Evolutionary conservation across 2,888 invertebrate species (phyloP), one percentile per base, ranked within the genome.

Genomic region (Thymelicus sylvestris): DNA sequence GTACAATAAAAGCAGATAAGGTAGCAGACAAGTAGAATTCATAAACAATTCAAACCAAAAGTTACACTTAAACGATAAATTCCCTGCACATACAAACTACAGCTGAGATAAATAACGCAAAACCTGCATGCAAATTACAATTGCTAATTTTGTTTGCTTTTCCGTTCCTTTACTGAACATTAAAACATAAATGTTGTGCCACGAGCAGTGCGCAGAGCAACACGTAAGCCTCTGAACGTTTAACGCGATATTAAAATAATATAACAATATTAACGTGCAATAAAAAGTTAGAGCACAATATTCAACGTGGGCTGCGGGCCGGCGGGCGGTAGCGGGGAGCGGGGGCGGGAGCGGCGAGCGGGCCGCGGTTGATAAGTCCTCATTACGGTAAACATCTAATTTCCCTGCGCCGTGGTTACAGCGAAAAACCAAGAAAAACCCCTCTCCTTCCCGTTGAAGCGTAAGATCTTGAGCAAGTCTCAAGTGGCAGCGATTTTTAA

Each of bases 361-460:
- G 31, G 31, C 31, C 55, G 31, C 6, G 12, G 47, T 78, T 83
- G 85, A 86, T 88, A 88, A 88, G 82, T 84, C 82, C 86, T 88
- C 87, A 88, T 90, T 90, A 89, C 76, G 79, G 83, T 81, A 83
- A 86, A 88, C 86, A 85, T 86, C 86, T 88, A 87, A 90, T 90
- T 91, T 88, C 81, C 79, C 79, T 83, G 81, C 85, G 83, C 76
- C 81, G 78, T 79, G 78, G 82, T 82, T 80, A 81, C 82, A 86
- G 83, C 82, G 85, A 88, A 89, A 89, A 88, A 85, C 82, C 81
- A 83, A 85, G 86, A 86, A 85, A 85, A 86, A 87, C 85, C 80
- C 80, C 81, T 76, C 78, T 78, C 77, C 78, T 79, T 68, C 78
- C 80, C 81, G 83, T 80, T 76, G 77, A 81, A 76, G 80, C 79